Conservation (phyloP, 2,113 vertebrate genomes). For the Scopus umbretta region DNA sequence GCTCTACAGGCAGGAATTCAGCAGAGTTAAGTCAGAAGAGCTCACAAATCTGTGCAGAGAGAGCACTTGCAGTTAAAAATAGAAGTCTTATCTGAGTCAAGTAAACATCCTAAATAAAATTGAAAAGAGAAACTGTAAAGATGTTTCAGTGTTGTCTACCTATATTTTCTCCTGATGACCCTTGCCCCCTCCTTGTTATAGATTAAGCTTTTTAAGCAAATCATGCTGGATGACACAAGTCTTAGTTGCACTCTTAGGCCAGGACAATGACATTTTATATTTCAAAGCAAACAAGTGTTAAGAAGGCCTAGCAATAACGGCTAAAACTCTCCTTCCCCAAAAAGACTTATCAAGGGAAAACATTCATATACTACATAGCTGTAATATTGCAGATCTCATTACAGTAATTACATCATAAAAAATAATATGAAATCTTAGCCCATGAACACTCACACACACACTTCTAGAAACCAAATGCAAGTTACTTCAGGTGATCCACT, state of each 20-base stretch:
- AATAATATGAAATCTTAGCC: neutral
- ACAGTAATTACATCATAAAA: neutral
- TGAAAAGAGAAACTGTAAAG: neutral
- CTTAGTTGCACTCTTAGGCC: neutral
- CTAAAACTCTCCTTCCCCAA: neutral
- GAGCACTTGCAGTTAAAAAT: neutral
- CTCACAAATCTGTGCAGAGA: neutral
- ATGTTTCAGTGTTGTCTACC: neutral
- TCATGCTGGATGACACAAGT: neutral
- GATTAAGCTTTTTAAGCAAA: neutral
- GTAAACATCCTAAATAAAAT: neutral
- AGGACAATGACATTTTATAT: neutral
- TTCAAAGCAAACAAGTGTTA: neutral
- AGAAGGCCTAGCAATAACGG: neutral
- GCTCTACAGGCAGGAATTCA: neutral
- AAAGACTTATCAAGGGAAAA: neutral
- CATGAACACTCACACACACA: neutral
- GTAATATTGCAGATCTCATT: neutral
- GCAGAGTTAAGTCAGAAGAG: neutral
- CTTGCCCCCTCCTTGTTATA: neutral
- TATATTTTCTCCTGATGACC: neutral
- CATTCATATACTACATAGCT: neutral
- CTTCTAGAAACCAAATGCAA: neutral
- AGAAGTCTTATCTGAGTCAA: neutral
- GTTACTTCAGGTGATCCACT: neutral